These are phyloP conservation scores for Aulostomus chinensis DNA, from an alignment of 2,797 vertebrate genomes.

Conservation along the genomic window DNA sequence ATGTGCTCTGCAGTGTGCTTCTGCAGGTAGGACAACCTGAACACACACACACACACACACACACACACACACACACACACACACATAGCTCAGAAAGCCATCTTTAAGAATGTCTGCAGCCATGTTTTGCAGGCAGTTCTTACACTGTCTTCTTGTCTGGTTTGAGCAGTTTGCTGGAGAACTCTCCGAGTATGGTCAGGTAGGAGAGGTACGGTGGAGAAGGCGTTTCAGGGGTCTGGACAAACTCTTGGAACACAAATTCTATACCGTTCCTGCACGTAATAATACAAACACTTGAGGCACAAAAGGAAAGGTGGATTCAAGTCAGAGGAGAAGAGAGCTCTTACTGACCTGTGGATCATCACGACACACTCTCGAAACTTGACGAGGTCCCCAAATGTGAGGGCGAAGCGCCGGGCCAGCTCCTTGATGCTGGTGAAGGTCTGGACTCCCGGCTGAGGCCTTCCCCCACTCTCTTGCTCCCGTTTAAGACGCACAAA, in stretches of 20 bases:
- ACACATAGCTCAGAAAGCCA: background rate
- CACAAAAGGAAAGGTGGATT: background rate
- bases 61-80: too few species aligned
- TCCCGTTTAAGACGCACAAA: conserved; percentile 81
- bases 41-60: too few species aligned
- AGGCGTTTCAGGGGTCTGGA: conserved; percentile 69
- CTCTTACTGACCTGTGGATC: conserved; percentile 87
- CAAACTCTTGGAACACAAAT: conserved; percentile 87
- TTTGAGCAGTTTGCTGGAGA: conserved; percentile 90
- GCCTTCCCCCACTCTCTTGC: conserved; percentile 69
- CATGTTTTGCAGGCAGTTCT: conserved; percentile 53
- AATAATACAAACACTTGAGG: conserved; percentile 1
- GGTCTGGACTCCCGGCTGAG: conserved; percentile 79
- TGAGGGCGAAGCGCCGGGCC: conserved; percentile 89
- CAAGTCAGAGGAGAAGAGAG: too few species aligned
- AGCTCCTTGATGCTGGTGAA: conserved; percentile 92
- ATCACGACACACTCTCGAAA: conserved; percentile 88
- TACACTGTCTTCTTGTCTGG: conserved; percentile 91
- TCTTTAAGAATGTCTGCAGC: background rate
- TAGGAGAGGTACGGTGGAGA: conserved; percentile 85
- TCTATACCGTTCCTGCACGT: conserved; percentile 86
- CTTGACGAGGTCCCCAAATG: conserved; percentile 89
- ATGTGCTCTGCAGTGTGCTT: conserved; percentile 79
- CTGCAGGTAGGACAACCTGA: conserved; percentile 86
- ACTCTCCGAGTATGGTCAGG: conserved; percentile 88